phyloP scores from a whole-genome alignment of 1,140 invertebrate genomes.

The Lamellibrachia luymesi region DNA sequence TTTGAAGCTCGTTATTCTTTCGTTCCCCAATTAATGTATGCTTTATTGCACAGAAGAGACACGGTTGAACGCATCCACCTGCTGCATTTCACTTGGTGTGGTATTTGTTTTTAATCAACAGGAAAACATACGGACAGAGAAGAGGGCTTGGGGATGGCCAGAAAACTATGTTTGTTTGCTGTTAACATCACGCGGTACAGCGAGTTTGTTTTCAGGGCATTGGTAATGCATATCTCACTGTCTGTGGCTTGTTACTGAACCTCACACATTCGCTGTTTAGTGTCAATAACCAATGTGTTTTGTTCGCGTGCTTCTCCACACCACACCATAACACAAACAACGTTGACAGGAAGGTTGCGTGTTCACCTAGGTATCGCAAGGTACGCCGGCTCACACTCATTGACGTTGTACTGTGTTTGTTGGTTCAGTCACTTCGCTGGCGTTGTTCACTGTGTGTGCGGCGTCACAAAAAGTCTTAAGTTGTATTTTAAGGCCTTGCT shows the following conservation, averaged over 20 bases:
- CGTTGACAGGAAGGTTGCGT: background rate
- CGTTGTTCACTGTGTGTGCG: background rate
- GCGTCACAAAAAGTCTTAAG: no score
- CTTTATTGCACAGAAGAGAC: background rate
- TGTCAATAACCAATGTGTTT: background rate
- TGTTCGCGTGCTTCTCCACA: background rate
- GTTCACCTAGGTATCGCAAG: conserved; percentile 3
- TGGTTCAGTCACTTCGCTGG: background rate
- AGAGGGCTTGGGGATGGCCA: background rate
- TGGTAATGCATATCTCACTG: background rate
- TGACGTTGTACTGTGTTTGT: background rate
- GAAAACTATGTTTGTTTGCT: background rate
- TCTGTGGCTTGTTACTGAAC: background rate
- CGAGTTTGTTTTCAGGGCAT: background rate
- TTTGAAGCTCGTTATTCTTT: background rate
- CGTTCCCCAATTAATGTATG: background rate
- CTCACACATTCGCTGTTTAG: no score
- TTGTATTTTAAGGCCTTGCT: no score
- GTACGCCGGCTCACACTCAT: background rate
- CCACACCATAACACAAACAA: background rate
- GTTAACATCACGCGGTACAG: background rate
- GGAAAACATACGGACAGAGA: background rate
- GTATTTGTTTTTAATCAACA: background rate
- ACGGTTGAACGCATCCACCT: background rate
- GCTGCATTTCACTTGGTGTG: background rate